These are phyloP conservation scores for Ganaspis sp. DNA, from an alignment of 1,140 invertebrate species.

Conservation along the genomic window DNA sequence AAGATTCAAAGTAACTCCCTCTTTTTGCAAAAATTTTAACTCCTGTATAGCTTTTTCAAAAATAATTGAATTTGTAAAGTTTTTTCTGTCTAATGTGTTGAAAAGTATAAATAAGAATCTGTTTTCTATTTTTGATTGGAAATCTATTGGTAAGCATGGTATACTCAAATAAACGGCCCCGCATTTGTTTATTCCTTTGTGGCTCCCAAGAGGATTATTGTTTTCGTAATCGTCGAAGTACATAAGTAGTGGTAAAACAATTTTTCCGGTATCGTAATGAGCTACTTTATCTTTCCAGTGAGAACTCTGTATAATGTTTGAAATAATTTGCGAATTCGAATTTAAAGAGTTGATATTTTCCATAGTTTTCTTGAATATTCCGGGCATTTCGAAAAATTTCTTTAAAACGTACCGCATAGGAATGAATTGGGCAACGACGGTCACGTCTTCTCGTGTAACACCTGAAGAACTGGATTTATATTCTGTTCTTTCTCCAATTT, in stretches of 20 bases:
- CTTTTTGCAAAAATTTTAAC: constrained; percentile 32
- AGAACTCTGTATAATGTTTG: constrained; percentile 56
- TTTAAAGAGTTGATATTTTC: constrained; percentile 35
- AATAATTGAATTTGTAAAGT: too few relatives aligned
- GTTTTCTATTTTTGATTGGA: constrained; percentile 34
- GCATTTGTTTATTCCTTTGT: constrained; percentile 38
- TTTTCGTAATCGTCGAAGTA: constrained; percentile 53
- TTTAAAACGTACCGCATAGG: constrained; percentile 32
- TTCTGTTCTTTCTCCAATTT: constrained; percentile 30
- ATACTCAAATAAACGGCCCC: constrained; percentile 58
- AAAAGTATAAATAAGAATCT: constrained; percentile 40
- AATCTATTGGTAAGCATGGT: constrained; percentile 51
- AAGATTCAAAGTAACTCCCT: not conserved
- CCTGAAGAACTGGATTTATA: constrained; percentile 18
- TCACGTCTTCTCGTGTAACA: not conserved
- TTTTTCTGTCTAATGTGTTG: too few relatives aligned
- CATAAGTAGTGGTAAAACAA: constrained; percentile 57
- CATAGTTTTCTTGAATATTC: constrained; percentile 33
- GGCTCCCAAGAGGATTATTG: constrained; percentile 45
- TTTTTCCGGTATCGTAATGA: constrained; percentile 44
- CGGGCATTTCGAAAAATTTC: constrained; percentile 46
- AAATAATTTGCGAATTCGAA: constrained; percentile 39
- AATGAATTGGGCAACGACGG: constrained; percentile 36
- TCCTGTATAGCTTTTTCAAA: too few relatives aligned
- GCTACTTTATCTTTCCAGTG: constrained; percentile 52